Evolutionary conservation across 2,888 invertebrate genomes (phyloP).

Genomic region (Villa cingulata): DNA sequence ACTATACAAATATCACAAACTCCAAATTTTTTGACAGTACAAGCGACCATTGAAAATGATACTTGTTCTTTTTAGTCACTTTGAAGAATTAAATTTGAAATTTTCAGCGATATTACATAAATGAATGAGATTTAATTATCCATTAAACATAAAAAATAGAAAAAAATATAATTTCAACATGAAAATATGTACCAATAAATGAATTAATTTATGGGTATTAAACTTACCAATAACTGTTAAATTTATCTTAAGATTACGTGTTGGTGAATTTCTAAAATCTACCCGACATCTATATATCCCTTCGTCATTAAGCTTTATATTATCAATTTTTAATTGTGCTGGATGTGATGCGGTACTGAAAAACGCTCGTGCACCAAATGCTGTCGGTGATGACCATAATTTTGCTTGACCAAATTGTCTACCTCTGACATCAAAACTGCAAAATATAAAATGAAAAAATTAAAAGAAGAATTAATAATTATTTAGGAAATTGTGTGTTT

Average conservation of each 20-base stretch:
- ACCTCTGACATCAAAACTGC: slow-evolving; percentile 64
- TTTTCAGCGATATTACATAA: no score
- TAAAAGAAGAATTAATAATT: neutral
- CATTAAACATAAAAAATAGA: no score
- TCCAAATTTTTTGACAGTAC: no score
- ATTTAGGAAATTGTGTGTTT: no score
- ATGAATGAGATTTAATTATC: no score
- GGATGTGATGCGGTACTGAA: slow-evolving; percentile 70
- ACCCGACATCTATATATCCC: slow-evolving; percentile 60
- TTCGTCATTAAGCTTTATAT: slow-evolving; percentile 46
- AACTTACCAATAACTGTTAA: slow-evolving; percentile 61
- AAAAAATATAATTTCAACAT: no score
- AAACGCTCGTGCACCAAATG: slow-evolving; percentile 68
- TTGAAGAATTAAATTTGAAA: no score
- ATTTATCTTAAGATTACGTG: slow-evolving; percentile 58
- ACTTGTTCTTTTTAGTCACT: no score
- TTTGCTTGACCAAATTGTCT: slow-evolving; percentile 58
- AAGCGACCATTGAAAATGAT: no score
- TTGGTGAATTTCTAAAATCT: slow-evolving; percentile 60
- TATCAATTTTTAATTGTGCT: slow-evolving; percentile 58
- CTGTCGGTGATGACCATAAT: slow-evolving; percentile 66
- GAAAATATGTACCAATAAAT: no score
- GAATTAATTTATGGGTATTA: no score
- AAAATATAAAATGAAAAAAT: slow-evolving; percentile 10
- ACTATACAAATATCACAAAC: no score